These are phyloP conservation scores for Plagiodera versicolora DNA, from an alignment of 2,888 invertebrate species.

Conservation along the genomic window DNA sequence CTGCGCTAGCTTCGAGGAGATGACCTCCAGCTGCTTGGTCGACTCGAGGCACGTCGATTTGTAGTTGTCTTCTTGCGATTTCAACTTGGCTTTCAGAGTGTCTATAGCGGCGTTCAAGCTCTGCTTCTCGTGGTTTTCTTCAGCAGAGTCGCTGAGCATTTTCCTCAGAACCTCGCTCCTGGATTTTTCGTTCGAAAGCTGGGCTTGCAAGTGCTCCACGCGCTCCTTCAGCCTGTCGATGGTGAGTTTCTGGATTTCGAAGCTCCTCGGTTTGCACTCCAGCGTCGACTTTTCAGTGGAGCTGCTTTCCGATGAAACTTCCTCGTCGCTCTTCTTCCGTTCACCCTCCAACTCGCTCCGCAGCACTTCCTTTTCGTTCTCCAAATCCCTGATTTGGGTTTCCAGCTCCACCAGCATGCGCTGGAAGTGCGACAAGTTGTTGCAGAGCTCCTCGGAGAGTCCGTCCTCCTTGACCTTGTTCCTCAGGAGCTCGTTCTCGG, in stretches of 20 bases:
- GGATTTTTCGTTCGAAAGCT: slow-evolving; percentile 18
- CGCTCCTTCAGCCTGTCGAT: slow-evolving; percentile 32
- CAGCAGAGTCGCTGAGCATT: slow-evolving; percentile 1
- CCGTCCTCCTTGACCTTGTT: slow-evolving; percentile 11
- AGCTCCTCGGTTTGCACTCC: no score
- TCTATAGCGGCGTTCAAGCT: slow-evolving; percentile 14
- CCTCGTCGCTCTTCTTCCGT: slow-evolving; percentile 11
- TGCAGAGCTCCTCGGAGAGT: slow-evolving; percentile 11
- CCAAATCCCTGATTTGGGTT: slow-evolving; percentile 12
- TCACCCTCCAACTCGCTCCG: slow-evolving; percentile 17
- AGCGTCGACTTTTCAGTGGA: no score
- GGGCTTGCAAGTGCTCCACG: slow-evolving; percentile 14
- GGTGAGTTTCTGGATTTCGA: slow-evolving; percentile 33
- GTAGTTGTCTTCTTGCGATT: slow-evolving; percentile 16
- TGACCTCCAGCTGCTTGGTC: slow-evolving; percentile 14
- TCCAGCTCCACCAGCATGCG: slow-evolving; percentile 17
- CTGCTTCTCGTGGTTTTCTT: slow-evolving; percentile 14
- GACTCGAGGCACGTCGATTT: slow-evolving; percentile 7
- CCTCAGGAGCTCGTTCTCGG: slow-evolving; percentile 8
- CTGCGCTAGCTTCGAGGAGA: slow-evolving; percentile 19
- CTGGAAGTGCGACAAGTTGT: slow-evolving; percentile 13
- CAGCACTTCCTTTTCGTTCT: slow-evolving; percentile 21
- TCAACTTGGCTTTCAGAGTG: slow-evolving; percentile 12
- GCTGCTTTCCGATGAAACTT: slow-evolving; percentile 19
- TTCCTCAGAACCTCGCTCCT: slow-evolving; percentile 13